These are phyloP conservation scores for Hydrochoerus hydrochaeris DNA, from an alignment of 2,113 vertebrate genomes.

Conservation along the genomic window DNA sequence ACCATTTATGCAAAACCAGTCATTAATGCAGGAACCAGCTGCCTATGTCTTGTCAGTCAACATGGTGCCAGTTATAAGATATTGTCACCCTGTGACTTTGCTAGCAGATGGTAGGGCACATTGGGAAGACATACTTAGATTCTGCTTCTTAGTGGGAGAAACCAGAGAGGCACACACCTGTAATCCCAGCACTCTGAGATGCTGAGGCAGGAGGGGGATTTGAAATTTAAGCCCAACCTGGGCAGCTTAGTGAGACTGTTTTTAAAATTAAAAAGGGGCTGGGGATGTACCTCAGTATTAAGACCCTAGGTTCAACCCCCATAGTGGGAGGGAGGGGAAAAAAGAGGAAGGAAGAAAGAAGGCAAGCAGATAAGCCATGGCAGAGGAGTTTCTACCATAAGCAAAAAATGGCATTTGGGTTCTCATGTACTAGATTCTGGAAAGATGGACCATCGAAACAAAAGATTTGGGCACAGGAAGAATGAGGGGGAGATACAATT, in stretches of 20 bases:
- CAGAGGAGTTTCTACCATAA: no score
- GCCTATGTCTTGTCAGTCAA: not conserved
- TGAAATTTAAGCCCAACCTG: not conserved
- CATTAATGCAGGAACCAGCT: not conserved
- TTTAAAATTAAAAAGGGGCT: not conserved
- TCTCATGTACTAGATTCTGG: not conserved
- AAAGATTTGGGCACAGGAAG: not conserved
- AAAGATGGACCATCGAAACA: not conserved
- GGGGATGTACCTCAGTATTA: not conserved
- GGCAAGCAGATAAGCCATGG: not conserved
- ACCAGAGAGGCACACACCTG: not conserved
- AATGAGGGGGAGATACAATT: not conserved
- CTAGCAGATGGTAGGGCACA: not conserved
- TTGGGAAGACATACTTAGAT: not conserved
- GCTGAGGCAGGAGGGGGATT: not conserved
- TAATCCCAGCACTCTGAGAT: not conserved
- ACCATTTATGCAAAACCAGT: not conserved
- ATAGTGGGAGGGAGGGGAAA: no score
- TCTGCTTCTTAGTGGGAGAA: not conserved
- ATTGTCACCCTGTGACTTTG: not conserved
- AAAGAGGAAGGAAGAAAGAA: not conserved
- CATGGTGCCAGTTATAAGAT: not conserved
- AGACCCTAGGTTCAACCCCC: not conserved
- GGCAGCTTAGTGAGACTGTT: not conserved
- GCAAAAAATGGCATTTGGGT: not conserved